Base-by-base conservation (phyloP, 2,113 vertebrate genomes). In the Zosterops lateralis region DNA sequence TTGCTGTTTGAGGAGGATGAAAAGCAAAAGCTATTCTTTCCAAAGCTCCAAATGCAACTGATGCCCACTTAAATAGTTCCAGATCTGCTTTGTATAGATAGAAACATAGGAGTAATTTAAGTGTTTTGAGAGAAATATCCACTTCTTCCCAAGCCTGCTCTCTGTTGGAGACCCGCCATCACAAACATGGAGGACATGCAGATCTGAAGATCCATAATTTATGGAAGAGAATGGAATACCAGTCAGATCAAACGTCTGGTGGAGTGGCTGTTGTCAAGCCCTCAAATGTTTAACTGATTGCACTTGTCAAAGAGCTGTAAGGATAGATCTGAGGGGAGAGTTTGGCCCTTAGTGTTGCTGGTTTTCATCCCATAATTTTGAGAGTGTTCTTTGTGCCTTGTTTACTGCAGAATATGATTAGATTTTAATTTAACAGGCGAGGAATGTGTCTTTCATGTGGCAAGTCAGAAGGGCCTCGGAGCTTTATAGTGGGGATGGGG, bases 401-500 rank as follows among this genome's bases (percentile, higher is more conserved):
- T 95, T 95, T 95, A 96, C 93, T 94, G 93, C 86, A 94, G 94
- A 96, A 92, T 92, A 75, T 90, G 96, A 96, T 97, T 95, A 96
- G 78, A 96, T 95, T 96, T 97, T 96, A 94, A 97, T 96, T 92
- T 97, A 95, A 89, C 73, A 64, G 90, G 89, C 76, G 2, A 94
- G 91, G 95, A 93, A 96, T 95, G 92, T 53, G 26, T 82, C 96
- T 97, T 98, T 97, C 93, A 96, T 97, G 96, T 97, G 98, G 96
- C 84, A 86, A 94, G 92, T 96, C 92, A 84, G 89, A 94, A 73
- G 75, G 95, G 94, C 92, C 91, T 96, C 22, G 3, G 82, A 66
- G 90, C 93, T 97, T 96, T 95, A 92, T 66, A 82, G 95, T 92
- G 89, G 90, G 75, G 91, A 87, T 31, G 12, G 87, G 79, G 74